Conservation (phyloP, 2,113 vertebrate genomes). For the Pleuronectes platessa region DNA sequence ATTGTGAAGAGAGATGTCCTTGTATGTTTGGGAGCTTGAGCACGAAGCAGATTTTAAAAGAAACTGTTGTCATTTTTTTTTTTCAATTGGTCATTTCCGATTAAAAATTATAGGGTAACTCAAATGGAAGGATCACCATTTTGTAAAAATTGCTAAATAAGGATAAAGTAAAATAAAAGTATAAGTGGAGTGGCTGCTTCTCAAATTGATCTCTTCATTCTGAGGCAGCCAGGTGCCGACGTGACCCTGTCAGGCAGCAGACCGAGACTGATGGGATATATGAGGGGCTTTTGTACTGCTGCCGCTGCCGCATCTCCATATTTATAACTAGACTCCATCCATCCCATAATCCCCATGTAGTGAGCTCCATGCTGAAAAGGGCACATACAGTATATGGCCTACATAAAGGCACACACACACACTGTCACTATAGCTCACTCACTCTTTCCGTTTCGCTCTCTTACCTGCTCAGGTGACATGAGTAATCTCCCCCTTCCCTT, state of each 20-base stretch:
- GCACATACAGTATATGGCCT: conserved; percentile 19
- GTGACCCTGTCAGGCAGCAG: conserved; percentile 49
- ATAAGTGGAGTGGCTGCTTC: conserved; percentile 1
- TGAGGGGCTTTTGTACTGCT: conserved; percentile 16
- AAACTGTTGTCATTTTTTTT: conserved; percentile 9
- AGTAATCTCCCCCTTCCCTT: conserved; percentile 12
- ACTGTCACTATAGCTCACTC: conserved; percentile 1
- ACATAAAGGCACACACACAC: conserved; percentile 11
- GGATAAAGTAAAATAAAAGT: too few species aligned
- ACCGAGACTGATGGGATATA: conserved; percentile 61
- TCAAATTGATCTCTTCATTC: conserved; percentile 41
- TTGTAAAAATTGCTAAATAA: not conserved
- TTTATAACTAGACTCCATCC: conserved; percentile 55
- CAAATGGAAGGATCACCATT: conserved; percentile 4
- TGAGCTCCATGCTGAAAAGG: not conserved
- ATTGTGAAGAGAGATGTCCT: conserved; percentile 4
- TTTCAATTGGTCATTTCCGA: not conserved
- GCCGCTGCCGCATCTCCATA: conserved; percentile 53
- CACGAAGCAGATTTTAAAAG: not conserved
- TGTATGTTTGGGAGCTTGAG: not conserved
- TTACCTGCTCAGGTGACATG: conserved; percentile 32
- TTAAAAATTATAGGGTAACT: conserved; percentile 12
- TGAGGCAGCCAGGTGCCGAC: conserved; percentile 32
- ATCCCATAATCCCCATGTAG: conserved; percentile 55
- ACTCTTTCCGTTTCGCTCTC: too few species aligned